Evolutionary conservation across 2,888 invertebrate species (phyloP), one percentile per base, ranked within the genome.

Genomic region (Calliopum simillimum): DNA sequence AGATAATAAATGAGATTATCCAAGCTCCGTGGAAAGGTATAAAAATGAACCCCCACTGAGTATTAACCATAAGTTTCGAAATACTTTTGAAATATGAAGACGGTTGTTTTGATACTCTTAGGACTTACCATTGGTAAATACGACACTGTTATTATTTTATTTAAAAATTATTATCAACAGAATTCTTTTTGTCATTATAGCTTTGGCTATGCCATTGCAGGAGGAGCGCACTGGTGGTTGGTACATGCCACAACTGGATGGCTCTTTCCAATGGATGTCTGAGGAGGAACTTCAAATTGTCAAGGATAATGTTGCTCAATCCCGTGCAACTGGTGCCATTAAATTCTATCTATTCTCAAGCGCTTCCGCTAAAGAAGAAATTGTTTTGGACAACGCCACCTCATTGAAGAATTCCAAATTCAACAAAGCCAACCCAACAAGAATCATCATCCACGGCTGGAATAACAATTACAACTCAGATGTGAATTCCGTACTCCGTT

Each of bases 381-480:
- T 77, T 14, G 58, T 19, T 5, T 1, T 23, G 0, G 56, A 53
- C 23, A 44, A 72, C 41, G 19, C 14, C 1, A 14, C 11, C 2
- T 41, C 65, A 0, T 65, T 76, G 23, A 21, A 21, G 16, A 59
- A 61, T 2, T 71, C 77, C 0, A 23, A 72, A 12, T 77, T 76
- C 64, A 74, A 76, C 53, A 68, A 62, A 51, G 21, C 55, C 4
- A n/a, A 70, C 47, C 74, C 75, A 63, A 76, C 76, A 0, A 76
- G 78, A 51, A 68, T 80, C 41, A 70, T 89, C 25, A 86, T 88
- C 47, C 89, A 89, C 74, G 89, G 89, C 4, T 89, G 89, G 89
- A 86, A 87, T 68, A 88, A 88, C 77, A 86, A 88, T 76, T 88
- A 88, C 44, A 83, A 84, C 68, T 86, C 89, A 53, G 67, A 71